These are phyloP conservation scores for Motacilla alba DNA, from an alignment of 2,113 vertebrate species.

Conservation along the genomic window DNA sequence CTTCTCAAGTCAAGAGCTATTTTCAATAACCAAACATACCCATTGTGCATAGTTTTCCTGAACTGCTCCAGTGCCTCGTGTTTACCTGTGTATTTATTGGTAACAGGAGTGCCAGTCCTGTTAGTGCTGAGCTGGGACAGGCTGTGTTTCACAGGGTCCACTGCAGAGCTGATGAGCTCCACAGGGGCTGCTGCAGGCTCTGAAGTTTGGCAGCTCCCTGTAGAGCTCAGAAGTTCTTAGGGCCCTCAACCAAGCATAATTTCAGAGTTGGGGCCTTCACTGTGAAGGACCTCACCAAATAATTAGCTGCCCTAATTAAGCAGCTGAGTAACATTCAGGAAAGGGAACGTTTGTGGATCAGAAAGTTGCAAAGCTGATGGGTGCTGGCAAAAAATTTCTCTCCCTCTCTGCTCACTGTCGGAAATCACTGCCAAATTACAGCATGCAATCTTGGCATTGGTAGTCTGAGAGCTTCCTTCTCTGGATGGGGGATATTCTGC, in stretches of 20 bases:
- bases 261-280: background rate
- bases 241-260: background rate
- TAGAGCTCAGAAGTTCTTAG: background rate
- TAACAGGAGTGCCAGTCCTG: background rate
- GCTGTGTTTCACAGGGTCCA: background rate
- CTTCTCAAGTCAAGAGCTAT: background rate
- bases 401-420: rapidly evolving
- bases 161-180: slow-evolving; percentile 11
- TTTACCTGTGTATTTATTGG: background rate
- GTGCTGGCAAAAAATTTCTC: background rate
- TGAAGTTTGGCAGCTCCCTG: background rate
- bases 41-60: background rate
- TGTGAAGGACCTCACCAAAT: background rate
- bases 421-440: background rate
- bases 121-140: background rate
- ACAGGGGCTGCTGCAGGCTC: background rate
- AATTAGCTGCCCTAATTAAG: slow-evolving; percentile 39
- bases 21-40: background rate
- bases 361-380: background rate
- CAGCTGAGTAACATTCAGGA: background rate
- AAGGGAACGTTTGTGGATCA: background rate
- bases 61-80: background rate
- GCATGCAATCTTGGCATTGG: background rate
- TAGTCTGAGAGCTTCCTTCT: background rate
- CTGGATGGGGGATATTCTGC: background rate